phyloP scores from a whole-genome alignment of 2,888 invertebrate species.

The Stenodema calcarata region DNA sequence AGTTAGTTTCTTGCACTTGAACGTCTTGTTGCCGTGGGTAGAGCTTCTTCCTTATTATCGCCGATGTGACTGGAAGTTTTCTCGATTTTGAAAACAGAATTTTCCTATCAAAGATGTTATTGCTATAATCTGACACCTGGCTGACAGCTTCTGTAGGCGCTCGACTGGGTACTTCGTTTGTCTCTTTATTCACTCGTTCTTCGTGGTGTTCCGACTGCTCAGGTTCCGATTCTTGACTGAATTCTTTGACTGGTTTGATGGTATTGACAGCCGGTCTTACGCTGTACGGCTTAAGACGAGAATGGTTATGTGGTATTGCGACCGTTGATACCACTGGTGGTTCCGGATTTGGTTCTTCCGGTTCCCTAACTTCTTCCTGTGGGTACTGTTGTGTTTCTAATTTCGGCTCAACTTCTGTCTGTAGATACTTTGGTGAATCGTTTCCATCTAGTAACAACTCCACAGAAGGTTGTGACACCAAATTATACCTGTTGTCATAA shows the following conservation, averaged over 20 bases:
- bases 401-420: background rate
- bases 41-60: slow-evolving; percentile 56
- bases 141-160: background rate
- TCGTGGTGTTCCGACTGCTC: background rate
- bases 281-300: slow-evolving; percentile 7
- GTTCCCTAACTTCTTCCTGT: background rate
- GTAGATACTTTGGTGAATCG: background rate
- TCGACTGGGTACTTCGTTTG: slow-evolving; percentile 20
- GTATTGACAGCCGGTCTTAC: background rate
- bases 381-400: background rate
- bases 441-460: background rate
- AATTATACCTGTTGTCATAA: slow-evolving; percentile 5
- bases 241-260: slow-evolving; percentile 15
- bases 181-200: background rate
- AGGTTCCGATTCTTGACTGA: background rate
- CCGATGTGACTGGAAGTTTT: slow-evolving; percentile 57
- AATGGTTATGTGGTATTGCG: background rate
- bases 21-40: slow-evolving; percentile 41
- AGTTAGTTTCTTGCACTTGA: slow-evolving; percentile 26
- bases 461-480: background rate
- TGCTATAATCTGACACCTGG: slow-evolving; percentile 29
- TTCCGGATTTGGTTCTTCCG: background rate
- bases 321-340: background rate
- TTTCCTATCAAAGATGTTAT: slow-evolving; percentile 54
- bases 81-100: slow-evolving; percentile 55